A percentile compares a stretch with the other conserved stretches of the same genome.
Evolutionary conservation across 1,140 invertebrate species (phyloP).

Genomic region (Sipha flava): DNA sequence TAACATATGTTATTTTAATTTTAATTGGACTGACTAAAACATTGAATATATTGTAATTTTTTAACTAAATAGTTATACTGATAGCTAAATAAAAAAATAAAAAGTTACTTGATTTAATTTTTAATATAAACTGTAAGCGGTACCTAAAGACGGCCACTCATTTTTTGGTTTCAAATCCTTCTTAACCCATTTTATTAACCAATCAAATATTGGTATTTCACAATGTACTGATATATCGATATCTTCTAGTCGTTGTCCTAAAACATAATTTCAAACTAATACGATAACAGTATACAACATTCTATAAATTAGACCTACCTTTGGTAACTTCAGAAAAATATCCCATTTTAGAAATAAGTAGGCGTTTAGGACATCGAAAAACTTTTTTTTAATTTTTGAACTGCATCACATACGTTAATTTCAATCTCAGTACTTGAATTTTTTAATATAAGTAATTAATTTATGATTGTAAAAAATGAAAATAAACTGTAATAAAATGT

Average conservation of each 20-base stretch:
- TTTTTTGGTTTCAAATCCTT: constrained; percentile 56
- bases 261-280: constrained; percentile 32
- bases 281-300: not conserved
- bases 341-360: constrained; percentile 83
- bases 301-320: constrained; percentile 42
- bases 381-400: constrained; percentile 77
- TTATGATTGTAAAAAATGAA: too few relatives aligned
- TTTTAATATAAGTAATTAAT: not conserved
- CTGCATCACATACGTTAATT: constrained; percentile 81
- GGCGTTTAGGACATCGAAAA: constrained; percentile 74
- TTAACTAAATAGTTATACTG: too few relatives aligned
- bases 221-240: constrained; percentile 95
- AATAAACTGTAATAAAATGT: not conserved
- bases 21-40: too few relatives aligned
- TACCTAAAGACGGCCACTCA: constrained; percentile 58
- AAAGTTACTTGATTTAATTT: too few relatives aligned
- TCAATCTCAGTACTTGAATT: constrained; percentile 64
- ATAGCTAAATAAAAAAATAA: too few relatives aligned
- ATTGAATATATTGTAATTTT: too few relatives aligned
- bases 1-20: too few relatives aligned
- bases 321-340: constrained; percentile 85
- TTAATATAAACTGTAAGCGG: not conserved
- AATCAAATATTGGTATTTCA: constrained; percentile 87
- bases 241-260: constrained; percentile 74
- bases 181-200: constrained; percentile 92